Evolutionary conservation across 2,888 invertebrate genomes (phyloP).

Genomic region (Idaea biselata): DNA sequence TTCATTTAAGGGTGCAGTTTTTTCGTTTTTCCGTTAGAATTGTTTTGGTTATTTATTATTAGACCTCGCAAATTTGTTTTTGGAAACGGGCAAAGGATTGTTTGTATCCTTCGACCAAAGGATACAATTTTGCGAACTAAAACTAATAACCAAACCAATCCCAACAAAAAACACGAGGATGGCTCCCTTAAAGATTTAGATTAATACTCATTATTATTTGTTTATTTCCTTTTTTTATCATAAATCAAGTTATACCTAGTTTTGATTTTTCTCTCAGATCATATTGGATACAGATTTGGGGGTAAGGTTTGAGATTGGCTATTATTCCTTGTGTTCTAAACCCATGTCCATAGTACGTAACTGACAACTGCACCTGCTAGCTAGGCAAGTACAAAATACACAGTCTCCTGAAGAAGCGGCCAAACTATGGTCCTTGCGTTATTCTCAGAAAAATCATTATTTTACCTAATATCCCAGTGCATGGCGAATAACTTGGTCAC

Average conservation of each 20-base stretch:
- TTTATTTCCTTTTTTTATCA: slow-evolving; percentile 15
- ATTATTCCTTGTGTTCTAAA: slow-evolving; percentile 17
- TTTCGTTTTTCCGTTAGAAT: no score
- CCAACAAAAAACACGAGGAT: not conserved
- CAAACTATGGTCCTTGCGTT: no score
- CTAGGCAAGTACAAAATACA: no score
- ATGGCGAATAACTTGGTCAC: no score
- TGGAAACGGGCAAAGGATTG: no score
- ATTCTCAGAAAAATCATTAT: no score
- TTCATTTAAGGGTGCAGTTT: not conserved
- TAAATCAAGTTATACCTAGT: slow-evolving; percentile 26
- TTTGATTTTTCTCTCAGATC: slow-evolving; percentile 48
- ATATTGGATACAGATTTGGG: slow-evolving; percentile 61
- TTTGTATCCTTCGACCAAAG: no score
- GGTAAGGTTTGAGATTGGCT: slow-evolving; percentile 53
- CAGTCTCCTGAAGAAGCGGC: no score
- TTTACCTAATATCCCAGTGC: no score
- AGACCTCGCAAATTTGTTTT: not conserved
- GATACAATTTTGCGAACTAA: no score
- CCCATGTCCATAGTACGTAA: not conserved
- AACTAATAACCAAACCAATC: not conserved
- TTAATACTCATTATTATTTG: slow-evolving; percentile 6
- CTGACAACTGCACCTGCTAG: not conserved
- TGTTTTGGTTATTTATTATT: no score
- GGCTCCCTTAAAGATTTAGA: not conserved